Percentiles rank a stretch among this genome's conserved stretches.
Conservation (phyloP, 2,113 vertebrate species). For the Mesembrinibis cayennensis region DNA sequence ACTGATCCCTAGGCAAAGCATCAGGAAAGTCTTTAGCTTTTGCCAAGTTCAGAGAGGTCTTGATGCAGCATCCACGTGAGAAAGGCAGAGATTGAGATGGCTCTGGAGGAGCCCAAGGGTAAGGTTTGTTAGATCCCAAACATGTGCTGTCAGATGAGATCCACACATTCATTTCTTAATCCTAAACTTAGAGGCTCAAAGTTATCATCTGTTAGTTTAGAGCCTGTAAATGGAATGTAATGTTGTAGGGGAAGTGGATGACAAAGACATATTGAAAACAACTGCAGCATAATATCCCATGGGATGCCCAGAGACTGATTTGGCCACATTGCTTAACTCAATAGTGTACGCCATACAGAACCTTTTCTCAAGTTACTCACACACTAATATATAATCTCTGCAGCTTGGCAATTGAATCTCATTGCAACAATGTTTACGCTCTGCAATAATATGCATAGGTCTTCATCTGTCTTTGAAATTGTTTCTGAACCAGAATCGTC, state of each 20-base stretch:
- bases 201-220: not conserved
- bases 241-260: not conserved
- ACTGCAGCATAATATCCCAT: not conserved
- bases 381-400: not conserved
- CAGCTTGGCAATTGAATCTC: not conserved
- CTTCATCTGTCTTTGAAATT: not conserved
- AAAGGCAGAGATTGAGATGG: not conserved
- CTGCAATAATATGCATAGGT: not conserved
- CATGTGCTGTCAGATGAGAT: not conserved
- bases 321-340: not conserved
- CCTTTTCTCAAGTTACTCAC: not conserved
- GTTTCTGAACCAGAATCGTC: not conserved
- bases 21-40: not conserved
- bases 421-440: not conserved
- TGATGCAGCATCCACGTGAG: not conserved
- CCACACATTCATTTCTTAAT: not conserved
- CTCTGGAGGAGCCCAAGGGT: not conserved
- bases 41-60: not conserved
- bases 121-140: not conserved
- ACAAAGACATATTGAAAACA: not conserved
- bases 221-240: not conserved
- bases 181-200: not conserved
- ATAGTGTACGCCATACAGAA: rapidly evolving
- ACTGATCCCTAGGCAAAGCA: not conserved
- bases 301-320: not conserved